These are phyloP conservation scores for Helicoverpa armigera DNA, from an alignment of 1,140 invertebrate species.

Conservation along the genomic window DNA sequence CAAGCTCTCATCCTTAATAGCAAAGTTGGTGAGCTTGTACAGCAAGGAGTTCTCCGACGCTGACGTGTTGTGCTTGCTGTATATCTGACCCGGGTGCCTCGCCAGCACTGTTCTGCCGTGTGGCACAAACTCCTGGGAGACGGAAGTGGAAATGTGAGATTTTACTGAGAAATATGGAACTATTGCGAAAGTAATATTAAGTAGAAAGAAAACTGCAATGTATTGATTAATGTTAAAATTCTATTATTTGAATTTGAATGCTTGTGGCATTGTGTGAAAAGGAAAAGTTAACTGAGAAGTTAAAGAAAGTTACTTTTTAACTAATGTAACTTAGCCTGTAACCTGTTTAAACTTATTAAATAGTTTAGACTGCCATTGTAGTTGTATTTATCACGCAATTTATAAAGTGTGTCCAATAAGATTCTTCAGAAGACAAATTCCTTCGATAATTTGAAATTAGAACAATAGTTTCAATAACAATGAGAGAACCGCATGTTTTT, in stretches of 20 bases:
- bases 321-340: no score
- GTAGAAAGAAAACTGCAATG: neutral
- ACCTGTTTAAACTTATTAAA: no score
- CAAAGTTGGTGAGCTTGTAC: conserved; percentile 91
- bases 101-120: conserved; percentile 93
- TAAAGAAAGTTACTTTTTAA: neutral
- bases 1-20: conserved; percentile 88
- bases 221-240: neutral
- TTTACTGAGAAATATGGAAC: neutral
- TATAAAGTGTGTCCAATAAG: no score
- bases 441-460: no score
- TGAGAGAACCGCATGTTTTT: neutral
- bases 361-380: no score
- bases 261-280: no score
- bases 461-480: neutral
- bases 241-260: no score
- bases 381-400: no score
- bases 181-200: no score
- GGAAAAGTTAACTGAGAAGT: no score
- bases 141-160: neutral
- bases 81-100: conserved; percentile 91
- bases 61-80: conserved; percentile 74
- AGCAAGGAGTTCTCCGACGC: conserved; percentile 88
- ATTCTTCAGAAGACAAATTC: no score
- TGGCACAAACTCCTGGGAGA: conserved; percentile 94